Conservation (phyloP, 2,113 vertebrate genomes). For the Mellivora capensis region DNA sequence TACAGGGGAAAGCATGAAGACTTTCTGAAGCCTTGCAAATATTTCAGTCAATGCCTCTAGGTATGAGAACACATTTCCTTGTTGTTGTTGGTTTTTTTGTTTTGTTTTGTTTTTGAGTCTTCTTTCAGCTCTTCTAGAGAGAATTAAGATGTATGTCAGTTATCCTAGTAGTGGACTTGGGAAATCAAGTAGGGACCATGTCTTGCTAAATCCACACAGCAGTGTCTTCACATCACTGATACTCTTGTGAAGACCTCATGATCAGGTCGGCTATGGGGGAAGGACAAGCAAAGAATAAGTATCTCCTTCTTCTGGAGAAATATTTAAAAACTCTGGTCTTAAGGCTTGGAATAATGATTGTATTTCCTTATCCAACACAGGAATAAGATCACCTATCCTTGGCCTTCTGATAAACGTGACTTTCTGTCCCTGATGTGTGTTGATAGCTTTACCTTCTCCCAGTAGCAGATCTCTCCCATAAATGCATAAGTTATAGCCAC, state of each 20-base stretch:
- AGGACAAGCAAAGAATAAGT: not conserved
- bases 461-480: constrained; percentile 88
- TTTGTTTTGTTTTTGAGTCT: not conserved
- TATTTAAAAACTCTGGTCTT: not conserved
- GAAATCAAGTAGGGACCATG: not conserved
- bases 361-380: not conserved
- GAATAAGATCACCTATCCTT: not conserved
- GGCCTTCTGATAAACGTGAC: not conserved
- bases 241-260: not conserved
- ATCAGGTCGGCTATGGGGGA: rapidly evolving
- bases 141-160: not conserved
- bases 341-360: not conserved
- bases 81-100: no score
- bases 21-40: not conserved
- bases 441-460: constrained; percentile 86
- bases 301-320: not conserved
- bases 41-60: not conserved
- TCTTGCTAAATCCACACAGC: not conserved
- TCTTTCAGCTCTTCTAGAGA: not conserved
- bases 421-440: not conserved
- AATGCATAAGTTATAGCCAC: constrained; percentile 91
- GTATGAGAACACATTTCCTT: not conserved
- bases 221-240: not conserved
- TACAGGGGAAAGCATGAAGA: not conserved
- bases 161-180: not conserved